A percentile compares a stretch with the other conserved stretches of the same genome.
Evolutionary conservation across 2,888 invertebrate genomes (phyloP).

Genomic region (Drosophila algonquin): DNA sequence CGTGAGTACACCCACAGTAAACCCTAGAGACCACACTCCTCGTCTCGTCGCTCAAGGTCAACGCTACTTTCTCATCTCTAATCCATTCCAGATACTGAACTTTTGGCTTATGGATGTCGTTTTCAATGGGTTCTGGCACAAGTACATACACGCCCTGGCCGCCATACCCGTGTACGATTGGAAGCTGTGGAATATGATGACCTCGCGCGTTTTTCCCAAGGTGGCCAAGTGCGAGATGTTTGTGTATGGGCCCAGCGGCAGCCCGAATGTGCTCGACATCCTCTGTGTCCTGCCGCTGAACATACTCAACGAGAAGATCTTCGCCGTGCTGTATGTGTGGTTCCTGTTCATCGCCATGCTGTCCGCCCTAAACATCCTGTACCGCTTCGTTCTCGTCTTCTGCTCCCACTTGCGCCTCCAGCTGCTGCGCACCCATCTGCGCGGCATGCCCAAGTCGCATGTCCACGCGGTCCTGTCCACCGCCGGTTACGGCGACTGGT

Average conservation of each 20-base stretch:
- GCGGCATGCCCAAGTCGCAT: slow-evolving; percentile 65
- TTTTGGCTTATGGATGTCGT: slow-evolving; percentile 77
- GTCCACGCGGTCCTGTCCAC: slow-evolving; percentile 60
- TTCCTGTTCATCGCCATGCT: slow-evolving; percentile 87
- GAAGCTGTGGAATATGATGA: slow-evolving; percentile 78
- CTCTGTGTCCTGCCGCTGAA: slow-evolving; percentile 90
- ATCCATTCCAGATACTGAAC: slow-evolving; percentile 64
- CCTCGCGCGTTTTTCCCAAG: slow-evolving; percentile 84
- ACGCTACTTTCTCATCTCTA: neutral
- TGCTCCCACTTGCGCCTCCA: slow-evolving; percentile 67
- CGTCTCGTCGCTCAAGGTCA: too few species aligned
- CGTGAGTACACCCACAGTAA: slow-evolving; percentile 84
- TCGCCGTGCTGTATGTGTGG: slow-evolving; percentile 90
- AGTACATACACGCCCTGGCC: slow-evolving; percentile 72
- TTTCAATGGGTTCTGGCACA: slow-evolving; percentile 80
- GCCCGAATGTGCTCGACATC: slow-evolving; percentile 91
- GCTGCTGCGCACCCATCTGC: slow-evolving; percentile 68
- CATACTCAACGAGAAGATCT: slow-evolving; percentile 91
- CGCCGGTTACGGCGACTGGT: slow-evolving; percentile 89
- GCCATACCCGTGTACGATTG: slow-evolving; percentile 75
- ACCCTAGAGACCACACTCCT: too few species aligned
- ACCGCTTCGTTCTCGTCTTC: slow-evolving; percentile 87
- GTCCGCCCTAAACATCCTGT: slow-evolving; percentile 87
- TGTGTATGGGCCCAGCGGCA: slow-evolving; percentile 93
- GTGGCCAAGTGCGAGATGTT: slow-evolving; percentile 94